Base-by-base conservation (phyloP, 2,797 vertebrate genomes). In the Phoeniculus purpureus region DNA sequence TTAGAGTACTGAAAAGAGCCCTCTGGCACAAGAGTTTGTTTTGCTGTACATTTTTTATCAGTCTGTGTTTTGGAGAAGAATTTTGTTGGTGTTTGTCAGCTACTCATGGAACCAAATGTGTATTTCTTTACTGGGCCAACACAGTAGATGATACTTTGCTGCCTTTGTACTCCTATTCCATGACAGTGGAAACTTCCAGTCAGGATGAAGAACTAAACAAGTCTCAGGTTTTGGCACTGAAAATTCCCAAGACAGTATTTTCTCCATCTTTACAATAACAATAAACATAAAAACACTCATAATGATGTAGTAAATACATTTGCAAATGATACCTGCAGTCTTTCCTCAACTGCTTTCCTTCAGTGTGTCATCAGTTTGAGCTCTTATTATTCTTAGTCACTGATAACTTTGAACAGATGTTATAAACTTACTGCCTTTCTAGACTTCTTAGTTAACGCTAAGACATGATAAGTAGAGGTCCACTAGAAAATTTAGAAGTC, bases 1-100 rank as follows among this genome's bases (percentile, higher is more conserved):
- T 93, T 87, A 72, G 9, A 51, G 8, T 34, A 32, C 61, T 85
- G 84, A 79, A 95, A 94, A 75, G 58, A 92, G 19, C 75, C 89
- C 79, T 75, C 75, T 77, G 73, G 90, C 93, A 85, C 32, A 56
- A 25, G 88, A 90, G 29, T 92, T 94, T 70, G 15, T 76, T 85
- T 86, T 85, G 60, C 58, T 87, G 32, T 52, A 29, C 55, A 74
- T 92, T 88, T 86, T 43, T 87, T 68, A 65, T 25, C 6, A 59
- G 32, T 51, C 22, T 66, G 20, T 64, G 66, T 21, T 45, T 19
- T 90, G 52, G 21, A 81, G 26, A n/a, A 72, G 3, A 71, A 40
- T 64, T 76, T 56, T 77, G 4, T 29, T 52, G 8, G 6, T 85
- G 12, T 45, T 79, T 71, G 43, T 43, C 61, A 55, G 21, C 10